A percentile compares a stretch with the other conserved stretches of the same genome.
Conservation (phyloP, 2,797 vertebrate species). For the Galaxias olidus region DNA sequence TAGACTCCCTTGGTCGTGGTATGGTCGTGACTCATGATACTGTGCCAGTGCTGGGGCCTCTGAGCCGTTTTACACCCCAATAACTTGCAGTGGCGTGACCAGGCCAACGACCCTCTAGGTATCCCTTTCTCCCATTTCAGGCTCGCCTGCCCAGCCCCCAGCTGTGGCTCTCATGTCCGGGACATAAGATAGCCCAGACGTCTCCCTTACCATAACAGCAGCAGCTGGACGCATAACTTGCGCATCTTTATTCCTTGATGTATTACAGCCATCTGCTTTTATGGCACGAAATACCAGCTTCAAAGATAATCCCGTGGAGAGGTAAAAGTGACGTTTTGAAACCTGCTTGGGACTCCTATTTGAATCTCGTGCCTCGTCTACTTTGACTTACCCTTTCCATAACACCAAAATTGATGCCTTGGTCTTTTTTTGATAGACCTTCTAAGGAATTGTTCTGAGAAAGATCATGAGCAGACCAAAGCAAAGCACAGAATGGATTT, state of each 20-base stretch:
- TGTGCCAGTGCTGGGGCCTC: neutral
- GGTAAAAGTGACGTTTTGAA: neutral
- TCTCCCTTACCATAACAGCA: slow-evolving; percentile 1
- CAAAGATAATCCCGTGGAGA: slow-evolving; percentile 8
- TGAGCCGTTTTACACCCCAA: slow-evolving; percentile 8
- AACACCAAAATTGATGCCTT: no score
- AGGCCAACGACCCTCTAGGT: neutral
- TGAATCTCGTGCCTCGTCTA: neutral
- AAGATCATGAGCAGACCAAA: slow-evolving; percentile 6
- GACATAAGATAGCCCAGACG: neutral
- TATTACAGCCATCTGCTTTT: slow-evolving; percentile 9
- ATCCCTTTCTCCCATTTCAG: slow-evolving; percentile 9
- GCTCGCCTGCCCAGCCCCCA: neutral
- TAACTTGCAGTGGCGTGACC: slow-evolving; percentile 12
- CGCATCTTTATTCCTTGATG: slow-evolving; percentile 3
- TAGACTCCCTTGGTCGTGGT: neutral
- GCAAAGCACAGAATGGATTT: slow-evolving; percentile 7
- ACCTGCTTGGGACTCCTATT: neutral
- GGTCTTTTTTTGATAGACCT: no score
- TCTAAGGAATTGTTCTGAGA: no score
- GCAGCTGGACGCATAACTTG: slow-evolving; percentile 11
- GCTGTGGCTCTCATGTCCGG: neutral
- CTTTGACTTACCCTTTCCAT: no score
- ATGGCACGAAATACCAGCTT: slow-evolving; percentile 10
- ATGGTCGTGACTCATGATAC: neutral